Evolutionary conservation across 1,140 invertebrate species (phyloP).

Genomic region (Procambarus clarkii): DNA sequence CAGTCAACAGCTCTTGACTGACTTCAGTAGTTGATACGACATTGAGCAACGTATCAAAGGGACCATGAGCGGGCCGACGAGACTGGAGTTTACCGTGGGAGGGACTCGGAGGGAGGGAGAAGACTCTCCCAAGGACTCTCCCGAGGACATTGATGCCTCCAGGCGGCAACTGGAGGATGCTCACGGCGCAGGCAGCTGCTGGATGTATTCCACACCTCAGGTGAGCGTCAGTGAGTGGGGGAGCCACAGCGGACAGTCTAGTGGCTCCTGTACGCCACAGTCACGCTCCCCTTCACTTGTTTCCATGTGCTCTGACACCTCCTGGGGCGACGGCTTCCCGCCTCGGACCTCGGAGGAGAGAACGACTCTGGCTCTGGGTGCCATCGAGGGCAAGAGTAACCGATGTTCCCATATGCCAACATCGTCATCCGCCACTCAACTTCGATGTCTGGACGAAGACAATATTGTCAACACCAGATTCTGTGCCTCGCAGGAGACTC

Average conservation of each 20-base stretch:
- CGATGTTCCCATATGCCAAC: constrained; percentile 5
- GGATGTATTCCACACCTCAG: background rate
- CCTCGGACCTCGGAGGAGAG: background rate
- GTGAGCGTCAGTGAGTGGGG: constrained; percentile 34
- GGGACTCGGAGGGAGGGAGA: background rate
- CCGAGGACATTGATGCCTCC: background rate
- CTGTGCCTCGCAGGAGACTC: constrained; percentile 40
- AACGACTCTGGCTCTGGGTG: background rate
- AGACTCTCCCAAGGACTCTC: background rate
- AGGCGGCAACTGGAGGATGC: background rate
- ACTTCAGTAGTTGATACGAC: too few species aligned
- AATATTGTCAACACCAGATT: constrained; percentile 18
- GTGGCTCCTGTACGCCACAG: constrained; percentile 20
- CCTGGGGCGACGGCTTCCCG: constrained; percentile 8
- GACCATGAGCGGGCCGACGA: background rate
- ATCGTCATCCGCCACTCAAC: constrained; percentile 7
- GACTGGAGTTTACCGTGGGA: background rate
- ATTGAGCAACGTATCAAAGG: background rate
- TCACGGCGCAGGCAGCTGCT: background rate
- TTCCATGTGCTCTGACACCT: constrained; percentile 34
- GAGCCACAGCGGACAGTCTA: constrained; percentile 43
- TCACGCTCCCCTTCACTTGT: constrained; percentile 36
- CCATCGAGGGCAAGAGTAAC: background rate
- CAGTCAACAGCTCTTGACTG: too few species aligned
- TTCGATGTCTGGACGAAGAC: background rate